phyloP scores from a whole-genome alignment of 2,888 invertebrate genomes.

The Tetranychus piercei region DNA sequence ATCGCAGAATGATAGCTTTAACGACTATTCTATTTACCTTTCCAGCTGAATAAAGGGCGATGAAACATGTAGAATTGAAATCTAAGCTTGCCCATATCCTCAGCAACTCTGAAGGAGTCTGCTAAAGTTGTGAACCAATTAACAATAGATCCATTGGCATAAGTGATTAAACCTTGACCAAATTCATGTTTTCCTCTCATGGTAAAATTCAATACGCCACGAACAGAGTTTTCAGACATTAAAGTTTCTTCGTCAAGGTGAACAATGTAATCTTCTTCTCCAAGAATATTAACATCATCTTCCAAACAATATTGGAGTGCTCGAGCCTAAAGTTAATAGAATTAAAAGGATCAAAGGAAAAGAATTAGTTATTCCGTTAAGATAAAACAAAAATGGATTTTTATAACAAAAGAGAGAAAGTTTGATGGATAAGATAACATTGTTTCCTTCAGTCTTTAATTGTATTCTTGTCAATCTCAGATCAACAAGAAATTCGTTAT shows the following conservation, averaged over 20 bases:
- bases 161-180: slow-evolving; percentile 85
- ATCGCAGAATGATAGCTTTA: too few relatives aligned
- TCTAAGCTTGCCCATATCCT: slow-evolving; percentile 90
- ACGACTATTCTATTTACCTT: slow-evolving; percentile 37
- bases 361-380: background rate
- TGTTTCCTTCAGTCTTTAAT: too few relatives aligned
- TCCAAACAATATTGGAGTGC: slow-evolving; percentile 89
- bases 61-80: slow-evolving; percentile 81
- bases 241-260: slow-evolving; percentile 92
- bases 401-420: background rate
- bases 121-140: slow-evolving; percentile 92
- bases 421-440: too few relatives aligned
- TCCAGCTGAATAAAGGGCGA: slow-evolving; percentile 89
- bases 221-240: slow-evolving; percentile 70
- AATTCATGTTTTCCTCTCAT: slow-evolving; percentile 82
- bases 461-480: too few relatives aligned
- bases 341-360: background rate
- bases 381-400: background rate
- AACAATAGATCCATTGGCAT: slow-evolving; percentile 81
- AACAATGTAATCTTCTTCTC: slow-evolving; percentile 85
- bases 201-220: slow-evolving; percentile 80
- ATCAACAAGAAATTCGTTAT: too few relatives aligned
- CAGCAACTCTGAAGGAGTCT: slow-evolving; percentile 83
- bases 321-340: slow-evolving; percentile 40
- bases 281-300: slow-evolving; percentile 59